phyloP scores from a whole-genome alignment of 2,888 invertebrate species.

The Amaurobius ferox region DNA sequence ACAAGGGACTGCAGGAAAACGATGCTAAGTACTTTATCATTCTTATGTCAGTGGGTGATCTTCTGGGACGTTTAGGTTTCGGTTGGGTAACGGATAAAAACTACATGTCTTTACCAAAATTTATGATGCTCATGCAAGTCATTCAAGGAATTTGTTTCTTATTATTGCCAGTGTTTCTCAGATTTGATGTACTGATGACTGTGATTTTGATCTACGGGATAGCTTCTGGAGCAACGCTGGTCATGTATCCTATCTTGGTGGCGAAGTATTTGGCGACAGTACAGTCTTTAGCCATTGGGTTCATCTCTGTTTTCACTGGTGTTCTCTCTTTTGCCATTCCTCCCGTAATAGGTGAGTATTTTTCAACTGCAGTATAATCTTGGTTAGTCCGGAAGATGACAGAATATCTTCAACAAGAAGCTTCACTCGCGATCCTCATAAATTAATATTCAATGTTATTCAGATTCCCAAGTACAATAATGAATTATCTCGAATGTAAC shows the following conservation, averaged over 20 bases:
- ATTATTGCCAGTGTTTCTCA: slow-evolving; percentile 13
- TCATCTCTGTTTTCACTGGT: slow-evolving; percentile 33
- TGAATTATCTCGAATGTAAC: no score
- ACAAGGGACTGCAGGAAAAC: slow-evolving; percentile 44
- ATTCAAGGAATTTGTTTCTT: slow-evolving; percentile 28
- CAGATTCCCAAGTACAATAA: no score
- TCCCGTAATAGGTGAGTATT: slow-evolving; percentile 55
- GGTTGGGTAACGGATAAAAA: slow-evolving; percentile 40
- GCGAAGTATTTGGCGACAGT: slow-evolving; percentile 43
- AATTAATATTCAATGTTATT: no score
- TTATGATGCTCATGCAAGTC: slow-evolving; percentile 46
- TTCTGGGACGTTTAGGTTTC: slow-evolving; percentile 32
- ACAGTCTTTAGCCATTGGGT: slow-evolving; percentile 55
- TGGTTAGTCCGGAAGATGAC: no score
- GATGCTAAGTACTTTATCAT: slow-evolving; percentile 51
- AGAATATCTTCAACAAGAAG: no score
- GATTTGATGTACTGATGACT: slow-evolving; percentile 23
- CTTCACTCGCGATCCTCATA: no score
- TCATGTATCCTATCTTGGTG: slow-evolving; percentile 59
- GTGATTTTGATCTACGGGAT: slow-evolving; percentile 46
- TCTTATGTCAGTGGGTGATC: slow-evolving; percentile 33
- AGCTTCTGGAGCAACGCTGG: slow-evolving; percentile 34
- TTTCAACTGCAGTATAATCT: no score
- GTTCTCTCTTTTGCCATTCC: slow-evolving; percentile 38
- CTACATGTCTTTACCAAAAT: slow-evolving; percentile 33